Evolutionary conservation across 2,888 invertebrate genomes (phyloP).

Genomic region (Nomada goodeniana): DNA sequence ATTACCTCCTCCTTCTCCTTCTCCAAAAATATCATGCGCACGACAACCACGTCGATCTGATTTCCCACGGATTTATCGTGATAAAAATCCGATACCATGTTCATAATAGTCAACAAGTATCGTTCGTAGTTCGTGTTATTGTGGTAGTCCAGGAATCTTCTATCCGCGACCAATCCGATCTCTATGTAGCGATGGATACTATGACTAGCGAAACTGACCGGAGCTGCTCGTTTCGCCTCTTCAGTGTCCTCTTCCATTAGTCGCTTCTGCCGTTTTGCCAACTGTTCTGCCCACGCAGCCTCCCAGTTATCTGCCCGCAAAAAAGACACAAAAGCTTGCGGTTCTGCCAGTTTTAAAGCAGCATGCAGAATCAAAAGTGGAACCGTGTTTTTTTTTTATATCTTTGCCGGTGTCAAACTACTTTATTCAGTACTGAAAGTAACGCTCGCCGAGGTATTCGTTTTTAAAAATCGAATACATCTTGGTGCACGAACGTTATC

Average conservation of each 20-base stretch:
- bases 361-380: too few species aligned
- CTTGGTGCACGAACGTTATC: too few species aligned
- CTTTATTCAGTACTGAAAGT: too few species aligned
- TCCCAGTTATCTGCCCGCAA: slow-evolving; percentile 77
- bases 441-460: too few species aligned
- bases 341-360: too few species aligned
- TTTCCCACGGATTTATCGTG: slow-evolving; percentile 95
- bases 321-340: not conserved
- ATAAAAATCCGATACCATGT: slow-evolving; percentile 93
- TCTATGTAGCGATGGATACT: slow-evolving; percentile 92
- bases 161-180: slow-evolving; percentile 93
- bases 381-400: too few species aligned
- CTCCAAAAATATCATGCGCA: slow-evolving; percentile 92
- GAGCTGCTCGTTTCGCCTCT: slow-evolving; percentile 73
- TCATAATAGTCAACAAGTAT: slow-evolving; percentile 95
- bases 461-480: too few species aligned
- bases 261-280: slow-evolving; percentile 80
- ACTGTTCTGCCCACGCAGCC: slow-evolving; percentile 82
- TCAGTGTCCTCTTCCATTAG: slow-evolving; percentile 69
- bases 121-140: slow-evolving; percentile 91
- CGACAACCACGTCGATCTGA: slow-evolving; percentile 94
- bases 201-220: slow-evolving; percentile 75
- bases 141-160: slow-evolving; percentile 94
- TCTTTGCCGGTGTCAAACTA: too few species aligned
- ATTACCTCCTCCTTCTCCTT: slow-evolving; percentile 86